A percentile compares a stretch with the other conserved stretches of the same genome.
Conservation (phyloP, 1,140 invertebrate species). For the Calosoma granatense region DNA sequence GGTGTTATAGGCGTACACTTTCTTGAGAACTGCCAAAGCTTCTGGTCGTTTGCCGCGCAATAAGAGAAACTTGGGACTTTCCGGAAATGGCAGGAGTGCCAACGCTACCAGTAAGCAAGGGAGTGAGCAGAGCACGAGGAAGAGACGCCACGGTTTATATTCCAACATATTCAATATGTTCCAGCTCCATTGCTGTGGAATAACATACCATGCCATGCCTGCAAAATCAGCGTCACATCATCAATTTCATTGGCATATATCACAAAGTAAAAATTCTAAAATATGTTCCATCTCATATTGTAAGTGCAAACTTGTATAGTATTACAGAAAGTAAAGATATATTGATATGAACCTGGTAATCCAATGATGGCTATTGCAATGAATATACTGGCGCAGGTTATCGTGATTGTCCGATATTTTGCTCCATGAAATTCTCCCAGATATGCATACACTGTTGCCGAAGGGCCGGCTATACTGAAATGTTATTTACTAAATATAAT, state of each 20-base stretch:
- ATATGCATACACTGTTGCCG: slow-evolving; percentile 12
- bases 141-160: slow-evolving; percentile 49
- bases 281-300: too few relatives aligned
- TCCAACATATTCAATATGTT: not conserved
- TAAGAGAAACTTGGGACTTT: slow-evolving; percentile 61
- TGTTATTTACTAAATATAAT: not conserved
- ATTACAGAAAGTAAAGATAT: too few relatives aligned
- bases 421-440: slow-evolving; percentile 13
- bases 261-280: too few relatives aligned
- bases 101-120: slow-evolving; percentile 48
- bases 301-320: too few relatives aligned
- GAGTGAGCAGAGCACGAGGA: slow-evolving; percentile 49
- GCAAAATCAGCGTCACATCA: too few relatives aligned
- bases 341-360: slow-evolving; percentile 11
- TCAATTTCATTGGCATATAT: too few relatives aligned
- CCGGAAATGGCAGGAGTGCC: slow-evolving; percentile 49
- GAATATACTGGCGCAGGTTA: slow-evolving; percentile 3
- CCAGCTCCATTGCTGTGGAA: slow-evolving; percentile 3
- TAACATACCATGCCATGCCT: not conserved
- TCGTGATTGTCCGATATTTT: slow-evolving; percentile 9
- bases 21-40: slow-evolving; percentile 42
- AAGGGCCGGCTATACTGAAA: slow-evolving; percentile 14
- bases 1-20: slow-evolving; percentile 44
- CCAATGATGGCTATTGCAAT: not conserved
- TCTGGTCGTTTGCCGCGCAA: slow-evolving; percentile 41